phyloP scores from a whole-genome alignment of 2,113 vertebrate species.

The Centropus unirufus region DNA sequence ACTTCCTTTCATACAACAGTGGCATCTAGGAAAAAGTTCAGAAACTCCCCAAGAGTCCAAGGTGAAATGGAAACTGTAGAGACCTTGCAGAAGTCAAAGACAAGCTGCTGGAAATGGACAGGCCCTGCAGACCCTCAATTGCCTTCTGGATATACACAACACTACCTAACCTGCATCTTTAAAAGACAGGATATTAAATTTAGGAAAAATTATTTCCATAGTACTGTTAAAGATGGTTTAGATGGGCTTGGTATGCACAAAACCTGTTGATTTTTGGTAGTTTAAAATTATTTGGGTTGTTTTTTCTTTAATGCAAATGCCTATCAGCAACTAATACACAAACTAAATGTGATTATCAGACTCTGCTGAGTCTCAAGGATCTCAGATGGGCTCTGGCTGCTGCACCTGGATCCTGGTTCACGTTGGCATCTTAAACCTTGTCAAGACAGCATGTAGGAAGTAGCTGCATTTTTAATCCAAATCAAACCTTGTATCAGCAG shows the following conservation, averaged over 20 bases:
- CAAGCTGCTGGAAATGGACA: not conserved
- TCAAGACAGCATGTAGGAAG: not conserved
- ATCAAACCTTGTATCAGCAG: not conserved
- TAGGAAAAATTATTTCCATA: not conserved
- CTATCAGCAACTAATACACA: not conserved
- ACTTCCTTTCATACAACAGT: not conserved
- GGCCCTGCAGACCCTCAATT: not conserved
- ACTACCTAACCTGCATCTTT: not conserved
- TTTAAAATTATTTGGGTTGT: not conserved
- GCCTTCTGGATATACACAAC: not conserved
- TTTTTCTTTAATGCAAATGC: not conserved
- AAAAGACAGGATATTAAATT: not conserved
- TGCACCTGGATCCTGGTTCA: not conserved
- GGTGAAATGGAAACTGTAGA: not conserved
- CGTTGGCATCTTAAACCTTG: not conserved
- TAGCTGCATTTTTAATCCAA: not conserved
- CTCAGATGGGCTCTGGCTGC: not conserved
- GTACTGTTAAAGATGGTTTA: not conserved
- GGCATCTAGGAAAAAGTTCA: not conserved
- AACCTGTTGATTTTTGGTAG: not conserved
- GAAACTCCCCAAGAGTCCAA: not conserved
- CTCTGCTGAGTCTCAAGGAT: not conserved
- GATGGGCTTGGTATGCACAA: not conserved
- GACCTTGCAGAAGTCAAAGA: not conserved
- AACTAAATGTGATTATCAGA: not conserved